A percentile compares a stretch with the other conserved stretches of the same genome.
Conservation (phyloP, 2,888 invertebrate genomes). For the Lithophane ornitopus region DNA sequence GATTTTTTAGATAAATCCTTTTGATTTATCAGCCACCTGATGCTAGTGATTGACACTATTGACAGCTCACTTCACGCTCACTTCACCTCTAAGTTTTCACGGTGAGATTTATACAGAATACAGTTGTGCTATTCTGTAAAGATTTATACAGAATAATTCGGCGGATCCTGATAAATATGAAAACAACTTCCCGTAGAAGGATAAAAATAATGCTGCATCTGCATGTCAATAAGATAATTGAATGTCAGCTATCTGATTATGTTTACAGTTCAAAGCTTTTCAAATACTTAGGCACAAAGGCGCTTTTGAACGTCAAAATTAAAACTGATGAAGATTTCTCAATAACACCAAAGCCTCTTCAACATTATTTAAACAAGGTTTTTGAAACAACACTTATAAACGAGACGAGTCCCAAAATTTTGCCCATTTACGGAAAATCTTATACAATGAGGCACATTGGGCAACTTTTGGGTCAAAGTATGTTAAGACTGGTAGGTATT, state of each 20-base stretch:
- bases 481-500: conserved; percentile 40
- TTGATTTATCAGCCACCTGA: background rate
- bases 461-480: conserved; percentile 61
- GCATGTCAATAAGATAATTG: background rate
- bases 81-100: too few species aligned
- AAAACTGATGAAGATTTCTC: conserved; percentile 27
- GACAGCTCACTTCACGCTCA: too few species aligned
- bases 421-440: conserved; percentile 62
- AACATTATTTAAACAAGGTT: conserved; percentile 27
- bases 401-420: conserved; percentile 53
- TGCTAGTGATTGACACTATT: too few species aligned
- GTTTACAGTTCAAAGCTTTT: conserved; percentile 2
- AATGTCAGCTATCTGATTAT: background rate
- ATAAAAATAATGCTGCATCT: background rate
- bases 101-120: too few species aligned
- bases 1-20: too few species aligned
- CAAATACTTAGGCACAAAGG: background rate
- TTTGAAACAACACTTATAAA: conserved; percentile 42
- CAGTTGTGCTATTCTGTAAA: too few species aligned
- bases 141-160: too few species aligned
- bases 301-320: background rate
- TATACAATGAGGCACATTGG: conserved; percentile 44
- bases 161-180: background rate
- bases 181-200: background rate
- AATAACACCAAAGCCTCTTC: conserved; percentile 21